Percentiles rank a stretch among this genome's conserved stretches.
These are phyloP conservation scores for Paramormyrops kingsleyae DNA, from an alignment of 2,113 vertebrate species.

Conservation along the genomic window DNA sequence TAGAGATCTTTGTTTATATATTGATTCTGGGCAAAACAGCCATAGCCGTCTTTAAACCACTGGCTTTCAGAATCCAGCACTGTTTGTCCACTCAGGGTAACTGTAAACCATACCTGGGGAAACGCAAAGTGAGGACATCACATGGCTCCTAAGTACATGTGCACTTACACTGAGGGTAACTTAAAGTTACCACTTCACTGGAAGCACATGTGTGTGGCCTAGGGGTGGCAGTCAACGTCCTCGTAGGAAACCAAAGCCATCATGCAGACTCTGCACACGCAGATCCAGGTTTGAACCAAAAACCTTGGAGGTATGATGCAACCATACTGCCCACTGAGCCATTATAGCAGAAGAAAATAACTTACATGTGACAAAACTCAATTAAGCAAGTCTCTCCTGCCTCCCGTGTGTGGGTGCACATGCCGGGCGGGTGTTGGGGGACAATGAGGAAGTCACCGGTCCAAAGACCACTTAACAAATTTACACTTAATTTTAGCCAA, in stretches of 20 bases:
- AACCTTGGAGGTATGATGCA: background rate
- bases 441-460: slow-evolving; percentile 55
- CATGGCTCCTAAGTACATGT: background rate
- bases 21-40: background rate
- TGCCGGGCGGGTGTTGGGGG: slow-evolving; percentile 31
- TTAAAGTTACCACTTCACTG: background rate
- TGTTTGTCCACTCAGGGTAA: background rate
- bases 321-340: background rate
- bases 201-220: background rate
- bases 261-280: background rate
- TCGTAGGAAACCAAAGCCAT: background rate
- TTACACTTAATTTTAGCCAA: slow-evolving; percentile 65
- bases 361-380: background rate
- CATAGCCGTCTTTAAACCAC: background rate
- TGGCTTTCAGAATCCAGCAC: background rate
- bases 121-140: background rate
- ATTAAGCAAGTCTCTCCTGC: background rate
- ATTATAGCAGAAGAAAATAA: background rate
- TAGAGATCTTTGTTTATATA: background rate
- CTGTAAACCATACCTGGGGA: background rate
- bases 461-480: slow-evolving; percentile 68
- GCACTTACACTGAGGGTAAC: background rate
- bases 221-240: background rate
- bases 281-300: background rate
- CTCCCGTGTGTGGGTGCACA: slow-evolving; percentile 14